Evolutionary conservation across 1,140 invertebrate species (phyloP).

Genomic region (Drosophila athabasca): DNA sequence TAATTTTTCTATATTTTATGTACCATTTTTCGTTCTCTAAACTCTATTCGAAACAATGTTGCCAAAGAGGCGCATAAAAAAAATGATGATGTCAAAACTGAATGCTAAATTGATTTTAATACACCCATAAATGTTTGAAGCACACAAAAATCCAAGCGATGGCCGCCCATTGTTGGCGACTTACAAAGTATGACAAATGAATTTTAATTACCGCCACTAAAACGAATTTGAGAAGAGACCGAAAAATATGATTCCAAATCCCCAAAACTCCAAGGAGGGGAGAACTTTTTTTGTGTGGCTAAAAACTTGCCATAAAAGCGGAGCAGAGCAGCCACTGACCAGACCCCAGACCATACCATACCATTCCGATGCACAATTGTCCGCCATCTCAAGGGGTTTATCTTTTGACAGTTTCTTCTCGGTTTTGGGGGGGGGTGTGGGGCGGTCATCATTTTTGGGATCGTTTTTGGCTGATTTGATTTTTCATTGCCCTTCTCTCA

Average conservation of each 20-base stretch:
- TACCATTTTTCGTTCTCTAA: neutral
- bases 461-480: conserved; percentile 78
- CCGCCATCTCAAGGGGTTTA: conserved; percentile 57
- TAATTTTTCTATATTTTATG: too few species aligned
- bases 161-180: conserved; percentile 35
- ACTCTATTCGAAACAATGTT: conserved; percentile 34
- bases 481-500: conserved; percentile 65
- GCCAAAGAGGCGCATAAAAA: conserved; percentile 8
- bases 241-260: conserved; percentile 19
- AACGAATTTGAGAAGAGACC: conserved; percentile 40
- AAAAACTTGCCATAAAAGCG: conserved; percentile 42
- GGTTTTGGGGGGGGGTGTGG: conserved; percentile 14
- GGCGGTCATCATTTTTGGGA: conserved; percentile 63
- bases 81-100: conserved; percentile 57
- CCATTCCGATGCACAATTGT: conserved; percentile 37
- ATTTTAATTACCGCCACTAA: conserved; percentile 74
- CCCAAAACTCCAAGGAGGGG: conserved; percentile 10
- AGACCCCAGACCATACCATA: conserved; percentile 15
- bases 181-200: conserved; percentile 75
- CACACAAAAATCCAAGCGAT: conserved; percentile 6
- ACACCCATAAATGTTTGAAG: conserved; percentile 24
- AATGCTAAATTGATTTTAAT: conserved; percentile 79
- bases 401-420: conserved; percentile 60
- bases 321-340: conserved; percentile 28
- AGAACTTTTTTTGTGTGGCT: conserved; percentile 31